Conservation (phyloP, 23 tunicate genomes). For the Halocynthia aurantium region DNA sequence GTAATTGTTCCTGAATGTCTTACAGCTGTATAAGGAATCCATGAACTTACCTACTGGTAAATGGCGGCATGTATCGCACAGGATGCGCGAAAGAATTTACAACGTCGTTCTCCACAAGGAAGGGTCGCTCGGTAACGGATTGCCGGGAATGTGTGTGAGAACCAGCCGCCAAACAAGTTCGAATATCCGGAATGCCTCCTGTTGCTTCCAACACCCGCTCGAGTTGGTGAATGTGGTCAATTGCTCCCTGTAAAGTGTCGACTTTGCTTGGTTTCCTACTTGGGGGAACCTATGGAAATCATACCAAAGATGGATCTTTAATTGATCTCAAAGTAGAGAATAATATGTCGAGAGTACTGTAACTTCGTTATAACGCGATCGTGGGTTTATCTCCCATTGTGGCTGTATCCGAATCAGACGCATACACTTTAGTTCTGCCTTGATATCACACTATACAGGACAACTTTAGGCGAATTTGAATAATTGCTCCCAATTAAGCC, state of each 20-base stretch:
- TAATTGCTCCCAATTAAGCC: too few species aligned
- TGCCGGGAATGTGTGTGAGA: conserved; percentile 77
- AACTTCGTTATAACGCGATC: too few species aligned
- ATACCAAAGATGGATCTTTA: too few species aligned
- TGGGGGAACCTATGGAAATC: conserved; percentile 44
- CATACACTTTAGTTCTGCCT: too few species aligned
- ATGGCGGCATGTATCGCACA: conserved; percentile 15
- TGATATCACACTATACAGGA: too few species aligned
- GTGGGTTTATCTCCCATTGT: too few species aligned
- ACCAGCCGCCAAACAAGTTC: conserved; percentile 14
- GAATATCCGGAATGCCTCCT: conserved; percentile 70
- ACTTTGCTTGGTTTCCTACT: conserved; percentile 88
- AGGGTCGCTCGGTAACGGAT: conserved; percentile 80
- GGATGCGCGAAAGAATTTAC: background rate
- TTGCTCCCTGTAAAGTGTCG: conserved; percentile 83
- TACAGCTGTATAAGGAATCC: too few species aligned
- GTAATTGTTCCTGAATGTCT: too few species aligned
- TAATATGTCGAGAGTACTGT: too few species aligned
- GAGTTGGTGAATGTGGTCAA: conserved; percentile 68
- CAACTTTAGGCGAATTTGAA: too few species aligned
- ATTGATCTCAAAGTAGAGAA: too few species aligned
- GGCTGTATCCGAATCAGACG: too few species aligned
- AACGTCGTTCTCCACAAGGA: conserved; percentile 16
- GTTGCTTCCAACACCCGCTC: conserved; percentile 62
- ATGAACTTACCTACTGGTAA: background rate